phyloP scores from a whole-genome alignment of 2,113 vertebrate genomes.

The Albula goreensis region DNA sequence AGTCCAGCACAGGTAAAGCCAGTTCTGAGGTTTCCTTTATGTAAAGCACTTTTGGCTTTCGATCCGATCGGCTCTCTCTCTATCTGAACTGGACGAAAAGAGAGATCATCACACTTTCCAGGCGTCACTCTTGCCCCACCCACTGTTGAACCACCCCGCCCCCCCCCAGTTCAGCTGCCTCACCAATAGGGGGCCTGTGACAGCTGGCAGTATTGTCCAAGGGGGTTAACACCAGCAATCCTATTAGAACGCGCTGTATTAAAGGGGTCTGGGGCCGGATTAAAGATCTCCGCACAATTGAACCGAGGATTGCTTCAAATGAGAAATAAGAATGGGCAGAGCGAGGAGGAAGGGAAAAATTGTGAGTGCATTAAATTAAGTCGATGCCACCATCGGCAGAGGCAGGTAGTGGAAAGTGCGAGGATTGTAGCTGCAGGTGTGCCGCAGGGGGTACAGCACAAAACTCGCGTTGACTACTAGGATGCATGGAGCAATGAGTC shows the following conservation, averaged over 20 bases:
- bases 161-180: constrained; percentile 62
- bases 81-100: constrained; percentile 61
- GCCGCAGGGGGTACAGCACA: no score
- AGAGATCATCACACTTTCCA: constrained; percentile 70
- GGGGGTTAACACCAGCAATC: constrained; percentile 80
- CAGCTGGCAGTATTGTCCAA: constrained; percentile 71
- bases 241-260: constrained; percentile 84
- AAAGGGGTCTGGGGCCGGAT: constrained; percentile 80
- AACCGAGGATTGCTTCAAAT: constrained; percentile 51
- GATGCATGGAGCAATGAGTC: no score
- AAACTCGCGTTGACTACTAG: no score
- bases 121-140: constrained; percentile 54
- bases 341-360: not conserved
- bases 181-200: constrained; percentile 68
- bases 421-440: not conserved
- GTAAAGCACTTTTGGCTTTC: constrained; percentile 40
- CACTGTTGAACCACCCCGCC: constrained; percentile 56
- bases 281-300: constrained; percentile 77
- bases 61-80: constrained; percentile 43
- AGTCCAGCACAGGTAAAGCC: constrained; percentile 12
- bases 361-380: constrained; percentile 10
- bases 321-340: not conserved
- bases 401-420: not conserved
- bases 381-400: not conserved
- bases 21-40: constrained; percentile 31